Evolutionary conservation across 2,113 vertebrate genomes (phyloP).

Genomic region (Charadrius vociferus): DNA sequence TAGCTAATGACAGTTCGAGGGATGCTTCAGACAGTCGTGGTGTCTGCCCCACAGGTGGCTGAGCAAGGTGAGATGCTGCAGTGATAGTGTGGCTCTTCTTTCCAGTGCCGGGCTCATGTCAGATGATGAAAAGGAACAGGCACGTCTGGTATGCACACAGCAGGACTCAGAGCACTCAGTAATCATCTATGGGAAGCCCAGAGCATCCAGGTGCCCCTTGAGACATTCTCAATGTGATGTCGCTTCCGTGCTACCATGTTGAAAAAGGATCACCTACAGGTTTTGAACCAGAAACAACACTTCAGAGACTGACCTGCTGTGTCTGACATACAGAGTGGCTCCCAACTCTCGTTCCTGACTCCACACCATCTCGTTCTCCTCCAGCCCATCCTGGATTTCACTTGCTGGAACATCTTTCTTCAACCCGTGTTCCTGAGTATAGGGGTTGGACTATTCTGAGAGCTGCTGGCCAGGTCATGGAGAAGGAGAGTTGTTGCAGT

Average conservation of each 20-base stretch:
- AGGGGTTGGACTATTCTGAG: neutral
- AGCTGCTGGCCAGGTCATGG: neutral
- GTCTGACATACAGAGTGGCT: neutral
- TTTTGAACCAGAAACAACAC: neutral
- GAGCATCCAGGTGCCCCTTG: neutral
- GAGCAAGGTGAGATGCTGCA: neutral
- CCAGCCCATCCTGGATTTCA: neutral
- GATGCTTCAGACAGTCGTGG: neutral
- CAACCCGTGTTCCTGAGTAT: neutral
- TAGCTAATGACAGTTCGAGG: neutral
- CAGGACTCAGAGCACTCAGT: neutral
- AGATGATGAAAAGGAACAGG: neutral
- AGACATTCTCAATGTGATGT: neutral
- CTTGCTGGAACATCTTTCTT: neutral
- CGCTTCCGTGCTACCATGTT: accelerated
- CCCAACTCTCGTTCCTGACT: neutral
- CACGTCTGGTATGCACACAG: accelerated
- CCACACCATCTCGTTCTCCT: neutral
- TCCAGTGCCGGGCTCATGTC: accelerated
- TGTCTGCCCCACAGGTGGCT: neutral
- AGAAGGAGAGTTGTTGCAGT: neutral
- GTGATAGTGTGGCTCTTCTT: no score
- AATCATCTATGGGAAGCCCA: neutral
- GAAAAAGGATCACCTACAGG: neutral
- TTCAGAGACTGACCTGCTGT: neutral